Percentiles rank a stretch among this genome's conserved stretches.
Evolutionary conservation across 2,888 invertebrate species (phyloP).

Genomic region (Rotaria socialis): DNA sequence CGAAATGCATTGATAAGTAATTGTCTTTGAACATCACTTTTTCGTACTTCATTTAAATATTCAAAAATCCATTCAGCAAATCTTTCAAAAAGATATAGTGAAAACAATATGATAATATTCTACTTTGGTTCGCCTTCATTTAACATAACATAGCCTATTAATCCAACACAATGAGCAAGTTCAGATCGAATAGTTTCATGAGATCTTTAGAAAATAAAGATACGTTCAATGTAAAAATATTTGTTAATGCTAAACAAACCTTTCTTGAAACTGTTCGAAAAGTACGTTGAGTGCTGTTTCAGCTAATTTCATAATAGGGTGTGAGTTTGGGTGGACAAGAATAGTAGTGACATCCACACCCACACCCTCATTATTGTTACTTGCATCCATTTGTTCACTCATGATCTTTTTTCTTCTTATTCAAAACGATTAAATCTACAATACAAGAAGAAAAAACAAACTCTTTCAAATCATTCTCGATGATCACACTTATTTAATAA

Average conservation of each 20-base stretch:
- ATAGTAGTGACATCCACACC: too few relatives aligned
- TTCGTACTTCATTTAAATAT: neutral
- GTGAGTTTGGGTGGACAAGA: too few relatives aligned
- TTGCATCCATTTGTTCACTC: too few relatives aligned
- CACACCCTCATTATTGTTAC: too few relatives aligned
- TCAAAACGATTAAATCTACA: too few relatives aligned
- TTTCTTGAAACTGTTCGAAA: slow-evolving; percentile 9
- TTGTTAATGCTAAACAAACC: neutral
- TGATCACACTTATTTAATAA: too few relatives aligned
- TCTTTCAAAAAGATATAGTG: too few relatives aligned
- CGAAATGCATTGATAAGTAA: slow-evolving; percentile 17
- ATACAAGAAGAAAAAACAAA: too few relatives aligned
- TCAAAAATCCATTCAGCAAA: neutral
- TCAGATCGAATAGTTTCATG: slow-evolving; percentile 24
- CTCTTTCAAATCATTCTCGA: too few relatives aligned
- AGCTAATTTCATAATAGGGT: slow-evolving; percentile 44
- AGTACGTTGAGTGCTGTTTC: slow-evolving; percentile 37
- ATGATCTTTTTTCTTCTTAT: too few relatives aligned
- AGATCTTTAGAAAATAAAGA: neutral
- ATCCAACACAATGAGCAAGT: neutral
- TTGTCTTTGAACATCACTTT: neutral
- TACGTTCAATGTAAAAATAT: too few relatives aligned
- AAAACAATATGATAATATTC: too few relatives aligned
- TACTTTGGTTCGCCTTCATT: slow-evolving; percentile 25
- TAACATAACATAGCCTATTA: neutral